Conservation (phyloP, 2,113 vertebrate genomes). For the Paradisaea rubra region DNA sequence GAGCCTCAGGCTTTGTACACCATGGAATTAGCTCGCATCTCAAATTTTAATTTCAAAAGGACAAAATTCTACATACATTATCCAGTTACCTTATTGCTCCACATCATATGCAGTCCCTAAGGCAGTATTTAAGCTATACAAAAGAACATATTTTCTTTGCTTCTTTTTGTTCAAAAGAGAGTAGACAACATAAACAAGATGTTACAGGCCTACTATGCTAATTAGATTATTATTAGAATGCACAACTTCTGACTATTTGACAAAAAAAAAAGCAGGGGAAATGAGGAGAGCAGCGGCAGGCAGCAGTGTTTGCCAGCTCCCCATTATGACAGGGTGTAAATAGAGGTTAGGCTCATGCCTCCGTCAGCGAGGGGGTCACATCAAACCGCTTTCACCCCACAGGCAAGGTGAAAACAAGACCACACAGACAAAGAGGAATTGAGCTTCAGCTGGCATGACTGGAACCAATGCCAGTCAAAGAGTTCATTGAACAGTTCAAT, state of each 20-base stretch:
- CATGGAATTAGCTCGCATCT: not conserved
- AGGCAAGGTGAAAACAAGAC: conserved; percentile 67
- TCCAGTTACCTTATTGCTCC: not conserved
- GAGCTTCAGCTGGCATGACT: conserved; percentile 67
- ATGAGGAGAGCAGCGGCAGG: not conserved
- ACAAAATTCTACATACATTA: not conserved
- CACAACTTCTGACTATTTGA: conserved; percentile 24
- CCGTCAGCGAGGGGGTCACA: conserved; percentile 52
- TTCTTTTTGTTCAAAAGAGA: not conserved
- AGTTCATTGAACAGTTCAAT: conserved; percentile 67
- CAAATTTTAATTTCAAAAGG: not conserved
- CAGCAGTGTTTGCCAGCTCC: conserved; percentile 12
- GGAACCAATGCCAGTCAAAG: conserved; percentile 70
- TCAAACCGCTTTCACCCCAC: conserved; percentile 57
- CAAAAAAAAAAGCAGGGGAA: conserved; percentile 6
- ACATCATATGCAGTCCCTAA: not conserved
- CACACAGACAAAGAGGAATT: conserved; percentile 68
- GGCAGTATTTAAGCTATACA: not conserved
- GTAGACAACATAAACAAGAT: conserved; percentile 40
- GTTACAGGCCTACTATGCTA: conserved; percentile 25
- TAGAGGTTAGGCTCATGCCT: conserved; percentile 51
- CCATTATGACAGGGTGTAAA: conserved; percentile 62
- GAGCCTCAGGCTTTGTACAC: not conserved
- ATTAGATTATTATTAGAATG: conserved; percentile 39
- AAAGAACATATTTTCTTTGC: not conserved